A percentile compares a stretch with the other conserved stretches of the same genome.
Evolutionary conservation across 2,888 invertebrate species (phyloP).

Genomic region (Phymatocera aterrima): DNA sequence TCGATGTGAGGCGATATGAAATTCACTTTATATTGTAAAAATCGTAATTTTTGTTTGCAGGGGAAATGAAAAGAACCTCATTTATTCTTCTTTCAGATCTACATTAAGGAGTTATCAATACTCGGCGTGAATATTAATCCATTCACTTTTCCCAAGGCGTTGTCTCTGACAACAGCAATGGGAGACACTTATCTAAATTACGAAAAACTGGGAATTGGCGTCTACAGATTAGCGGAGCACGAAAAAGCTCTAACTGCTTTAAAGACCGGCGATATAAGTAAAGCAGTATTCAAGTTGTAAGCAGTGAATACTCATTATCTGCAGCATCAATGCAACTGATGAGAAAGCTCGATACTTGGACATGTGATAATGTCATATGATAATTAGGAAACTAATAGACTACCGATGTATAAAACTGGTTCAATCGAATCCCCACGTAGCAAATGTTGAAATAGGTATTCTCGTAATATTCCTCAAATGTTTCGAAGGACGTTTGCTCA

Average conservation of each 20-base stretch:
- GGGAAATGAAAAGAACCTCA: too few species aligned
- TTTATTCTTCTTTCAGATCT: slow-evolving; percentile 74
- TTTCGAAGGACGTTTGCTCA: neutral
- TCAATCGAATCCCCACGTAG: too few species aligned
- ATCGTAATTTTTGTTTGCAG: slow-evolving; percentile 15
- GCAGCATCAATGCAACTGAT: neutral
- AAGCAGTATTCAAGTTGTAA: slow-evolving; percentile 78
- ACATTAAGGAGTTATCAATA: slow-evolving; percentile 80
- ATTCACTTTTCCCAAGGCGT: slow-evolving; percentile 80
- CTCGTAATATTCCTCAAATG: too few species aligned
- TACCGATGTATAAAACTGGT: too few species aligned
- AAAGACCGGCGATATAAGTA: slow-evolving; percentile 78
- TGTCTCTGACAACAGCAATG: slow-evolving; percentile 81
- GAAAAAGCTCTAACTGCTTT: slow-evolving; percentile 76
- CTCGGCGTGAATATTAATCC: slow-evolving; percentile 83
- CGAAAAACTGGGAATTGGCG: slow-evolving; percentile 78
- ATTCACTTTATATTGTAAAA: slow-evolving; percentile 47
- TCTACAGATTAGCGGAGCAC: slow-evolving; percentile 77
- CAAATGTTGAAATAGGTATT: too few species aligned
- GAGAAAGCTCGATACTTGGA: neutral
- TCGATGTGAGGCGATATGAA: slow-evolving; percentile 56
- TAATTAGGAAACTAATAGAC: too few species aligned
- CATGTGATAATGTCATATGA: neutral
- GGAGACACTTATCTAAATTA: slow-evolving; percentile 80
- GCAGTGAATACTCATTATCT: neutral